Evolutionary conservation across 2,113 vertebrate genomes (phyloP), one percentile per base, ranked within the genome.

Genomic region (Dicentrarchus labrax): DNA sequence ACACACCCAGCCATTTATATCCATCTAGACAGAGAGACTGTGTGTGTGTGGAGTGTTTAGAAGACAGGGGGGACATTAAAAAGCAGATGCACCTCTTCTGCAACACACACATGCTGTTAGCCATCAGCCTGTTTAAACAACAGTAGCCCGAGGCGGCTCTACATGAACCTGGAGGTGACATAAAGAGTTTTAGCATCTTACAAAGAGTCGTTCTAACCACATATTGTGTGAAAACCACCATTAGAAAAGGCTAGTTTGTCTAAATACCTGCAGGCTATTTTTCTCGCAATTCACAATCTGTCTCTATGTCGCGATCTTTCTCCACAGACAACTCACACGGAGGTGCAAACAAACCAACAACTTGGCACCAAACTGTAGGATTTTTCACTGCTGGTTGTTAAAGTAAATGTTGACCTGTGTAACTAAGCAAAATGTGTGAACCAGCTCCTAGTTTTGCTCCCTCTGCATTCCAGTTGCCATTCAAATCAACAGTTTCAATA

Each of bases 1-100:
- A 83, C 88, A 91, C 89, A 92, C 86, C 86, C 88, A 53, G 81
- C 82, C 91, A 94, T 94, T 92, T 94, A 92, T 92, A 92, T 90
- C 85, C 78, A 91, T 82, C 87, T 59, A 80, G 85, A 91, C 88
- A 91, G 77, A 76, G 67, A 80, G 36, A 68, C 69, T 72, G 67
- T 3, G 72, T 79, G 72, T 69, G 76, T 82, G 38, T 21, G 87
- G 75, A 72, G 78, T 78, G 78, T 89, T 86, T 78, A 86, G 77
- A 51, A 79, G 47, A 88, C 53, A 43, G 66, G 65, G 70, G 64
- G 80, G 74, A 66, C 79, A 83, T 83, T 81, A 85, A 89, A 90
- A 88, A 91, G 80, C 91, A 89, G 88, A 93, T 89, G 84, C 86
- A 87, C 77, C 80, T 89, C 70, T 68, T 91, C 72, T 54, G 39